Evolutionary conservation across 53 echinoderm and acorn worm species (phyloP), one percentile per base, ranked within the genome.

Genomic region (Apostichopus leukothele): DNA sequence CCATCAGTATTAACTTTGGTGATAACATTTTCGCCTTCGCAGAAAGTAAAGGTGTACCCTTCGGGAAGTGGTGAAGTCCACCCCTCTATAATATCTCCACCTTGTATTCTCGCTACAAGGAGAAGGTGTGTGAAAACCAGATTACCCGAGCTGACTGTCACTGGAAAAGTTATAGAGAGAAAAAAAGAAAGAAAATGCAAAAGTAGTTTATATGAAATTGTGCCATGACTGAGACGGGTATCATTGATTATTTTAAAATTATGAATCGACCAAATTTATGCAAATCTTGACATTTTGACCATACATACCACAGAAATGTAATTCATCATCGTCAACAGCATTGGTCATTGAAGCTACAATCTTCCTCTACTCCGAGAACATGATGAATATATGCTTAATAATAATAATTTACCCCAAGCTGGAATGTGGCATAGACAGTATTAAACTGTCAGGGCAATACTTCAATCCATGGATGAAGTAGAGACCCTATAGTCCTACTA

Each of bases 51-150:
- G 16, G 39, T 7, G 50, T 79, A 79, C 16, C 79, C 79, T 51
- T 13, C 50, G 39, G 79, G 79, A 6, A 52, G 53, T 50, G 79
- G 79, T 39, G 79, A 79, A 52, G 79, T 52, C 79, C 79, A 79
- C 39, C 79, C 79, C 11, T 52, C 79, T 12, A 79, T 79, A 9
- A 19, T 16, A 4, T 8, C 77, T 51, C 51, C 53, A 52, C 2
- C 5, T 11, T 9, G 5, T 19, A 1, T 50, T 79, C 79, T 79
- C n/a, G 79, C 79, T 79, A 50, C 50, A 52, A 79, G 79, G 53
- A 52, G 51, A n/a, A 79, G 53, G 79, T 53, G 51, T 8, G 79
- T 79, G 51, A 16, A 79, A n/a, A 7, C 79, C 16, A 79, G 51
- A 7, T 26, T 6, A 19, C 51, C 51, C 7, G 53, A 13, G 51